Base-by-base conservation (phyloP, 2,113 vertebrate species). In the Rhombomys opimus region DNA sequence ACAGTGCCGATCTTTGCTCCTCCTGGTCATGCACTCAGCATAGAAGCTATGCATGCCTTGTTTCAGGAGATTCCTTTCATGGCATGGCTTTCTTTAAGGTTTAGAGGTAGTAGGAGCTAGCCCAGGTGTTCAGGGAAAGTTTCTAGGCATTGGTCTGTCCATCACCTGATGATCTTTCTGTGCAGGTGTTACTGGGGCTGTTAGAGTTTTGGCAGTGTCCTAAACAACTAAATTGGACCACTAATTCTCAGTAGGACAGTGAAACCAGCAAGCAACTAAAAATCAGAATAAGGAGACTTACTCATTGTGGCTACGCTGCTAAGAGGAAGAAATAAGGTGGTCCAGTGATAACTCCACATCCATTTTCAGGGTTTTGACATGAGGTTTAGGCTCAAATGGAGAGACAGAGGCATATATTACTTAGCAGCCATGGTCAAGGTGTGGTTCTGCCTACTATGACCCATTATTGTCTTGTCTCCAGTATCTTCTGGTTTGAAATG, bases 91-190 rank as follows among this genome's bases (percentile, higher is more conserved):
- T 23, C 50, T 2, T 2, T 2, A 67, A 72, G 77, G 32, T 5
- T 73, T 2, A 0, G n/a, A 27, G 63, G 5, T 14, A 61, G 92
- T 52, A 25, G 52, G 30, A 46, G 23, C 2, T 18, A n/a, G 23
- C 10, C 46, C 12, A 18, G 50, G 27, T 41, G 59, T n/a, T 25
- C 1, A 10, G 17, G 23, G 22, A 52, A 67, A 27, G 18, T 30
- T 27, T 84, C 22, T 32, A 67, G 65, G 23, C 46, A 10, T 23
- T 23, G 0, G 0, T 25, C 2, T 2, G 35, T 0, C 27, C 5
- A 0, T 25, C 5, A 2, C 2, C 27, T 11, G 2, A 3, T 38
- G 20, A 7, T 15, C 41, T 9, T 2, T 2, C 11, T 25, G 17
- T 76, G 54, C 11, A 4, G n/a, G 46, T 30, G 23, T 46, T 32